Percentiles rank a stretch among this genome's conserved stretches.
Evolutionary conservation across 2,113 vertebrate genomes (phyloP).

Genomic region (Danio rerio): GRCz12tu NC_133186.1:31610501-31611000

Average conservation of each 20-base stretch:
- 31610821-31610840: constrained; percentile 84
- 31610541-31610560: constrained; percentile 8
- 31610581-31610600: constrained; percentile 16
- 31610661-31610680: background rate
- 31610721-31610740: constrained; percentile 71
- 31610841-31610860: constrained; percentile 38
- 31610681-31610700: constrained; percentile 9
- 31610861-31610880: background rate
- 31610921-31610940: too few relatives aligned
- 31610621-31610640: constrained; percentile 14
- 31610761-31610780: constrained; percentile 98
- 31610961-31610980: too few relatives aligned
- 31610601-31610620: constrained; percentile 23
- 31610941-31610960: too few relatives aligned
- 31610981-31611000: too few relatives aligned
- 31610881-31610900: too few relatives aligned
- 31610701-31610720: constrained; percentile 73
- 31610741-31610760: constrained; percentile 95
- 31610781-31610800: constrained; percentile 77
- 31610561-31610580: constrained; percentile 20
- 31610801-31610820: constrained; percentile 70
- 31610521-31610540: background rate
- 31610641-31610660: background rate
- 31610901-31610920: too few relatives aligned
- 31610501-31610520: background rate